Evolutionary conservation across 2,888 invertebrate genomes (phyloP), one percentile per base, ranked within the genome.

Genomic region (Leptopilina syphax): DNA sequence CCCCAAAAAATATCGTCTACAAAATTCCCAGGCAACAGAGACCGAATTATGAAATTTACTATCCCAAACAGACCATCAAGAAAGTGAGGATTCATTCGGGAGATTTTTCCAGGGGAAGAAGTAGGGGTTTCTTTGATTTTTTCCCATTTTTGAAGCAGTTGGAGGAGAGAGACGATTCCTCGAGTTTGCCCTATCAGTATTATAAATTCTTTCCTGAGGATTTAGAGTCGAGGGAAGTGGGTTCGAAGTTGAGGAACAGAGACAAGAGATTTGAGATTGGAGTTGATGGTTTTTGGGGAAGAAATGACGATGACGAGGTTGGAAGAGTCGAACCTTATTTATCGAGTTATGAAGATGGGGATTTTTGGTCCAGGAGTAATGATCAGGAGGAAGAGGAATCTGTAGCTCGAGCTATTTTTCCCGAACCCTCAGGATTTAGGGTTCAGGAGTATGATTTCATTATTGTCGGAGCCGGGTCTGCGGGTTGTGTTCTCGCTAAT

Each of bases 401-500:
- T 13, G 13, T 24, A 57, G n/a, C 78, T 8, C 81, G 1, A 18
- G 79, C 79, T n/a, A 54, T 77, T 10, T 83, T 83, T 54, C 83
- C 84, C 41, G 78, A 81, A 66, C 76, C 79, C 1, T 50, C 79
- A 0, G 84, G 81, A 3, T 81, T 82, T 47, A 6, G 60, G 8
- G 54, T 77, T n/a, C 34, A 81, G 41, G 79, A 81, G 65, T 97
- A 97, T 87, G 97, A 98, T 92, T 98, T 97, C 88, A 96, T 98
- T 86, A 93, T 97, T 78, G 94, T 98, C 57, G 98, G 98, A 1
- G 96, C 95, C 0, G 97, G 98, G 12, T 97, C 97, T 0, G 97
- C 97, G 90, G 67, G 79, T 24, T 77, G 77, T 65, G 77, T 77
- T 47, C 65, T 77, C 18, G 77, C 77, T 4, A 77, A 77, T 47